phyloP scores from a whole-genome alignment of 2,888 invertebrate species.

The Cyrtodaria siliqua region DNA sequence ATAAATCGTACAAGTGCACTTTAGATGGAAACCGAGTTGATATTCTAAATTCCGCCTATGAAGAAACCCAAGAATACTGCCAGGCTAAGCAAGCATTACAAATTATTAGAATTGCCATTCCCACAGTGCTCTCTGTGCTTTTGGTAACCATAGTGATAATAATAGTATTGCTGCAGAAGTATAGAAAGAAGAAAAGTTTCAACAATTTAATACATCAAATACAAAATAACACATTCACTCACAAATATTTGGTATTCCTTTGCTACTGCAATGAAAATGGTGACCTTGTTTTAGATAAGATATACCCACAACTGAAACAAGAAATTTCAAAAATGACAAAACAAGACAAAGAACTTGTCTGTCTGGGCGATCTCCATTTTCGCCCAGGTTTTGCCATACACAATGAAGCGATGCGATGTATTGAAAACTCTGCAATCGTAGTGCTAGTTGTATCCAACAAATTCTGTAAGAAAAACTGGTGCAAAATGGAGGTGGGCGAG shows the following conservation, averaged over 20 bases:
- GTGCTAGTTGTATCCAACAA: constrained; percentile 5
- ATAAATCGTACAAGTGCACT: too few relatives aligned
- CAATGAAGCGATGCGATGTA: constrained; percentile 7
- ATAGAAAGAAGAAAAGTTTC: not conserved
- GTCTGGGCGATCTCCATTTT: not conserved
- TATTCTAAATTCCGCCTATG: not conserved
- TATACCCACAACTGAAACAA: not conserved
- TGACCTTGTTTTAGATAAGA: not conserved
- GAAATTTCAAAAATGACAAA: not conserved
- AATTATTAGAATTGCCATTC: not conserved
- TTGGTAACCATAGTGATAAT: not conserved
- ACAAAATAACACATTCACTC: not conserved
- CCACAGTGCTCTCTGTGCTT: not conserved
- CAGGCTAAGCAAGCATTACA: too few relatives aligned
- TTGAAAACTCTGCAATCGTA: constrained; percentile 6
- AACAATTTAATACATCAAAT: not conserved
- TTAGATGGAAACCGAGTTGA: too few relatives aligned
- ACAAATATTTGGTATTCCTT: constrained; percentile 5
- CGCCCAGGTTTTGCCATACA: not conserved
- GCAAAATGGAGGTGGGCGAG: constrained; percentile 1
- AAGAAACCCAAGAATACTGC: too few relatives aligned
- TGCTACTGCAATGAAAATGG: constrained; percentile 4
- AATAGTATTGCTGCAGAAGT: not conserved
- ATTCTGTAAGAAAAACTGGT: constrained; percentile 11
- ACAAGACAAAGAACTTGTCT: not conserved